These are phyloP conservation scores for Drosophila picticornis DNA, from an alignment of 2,888 invertebrate species.

Conservation along the genomic window DNA sequence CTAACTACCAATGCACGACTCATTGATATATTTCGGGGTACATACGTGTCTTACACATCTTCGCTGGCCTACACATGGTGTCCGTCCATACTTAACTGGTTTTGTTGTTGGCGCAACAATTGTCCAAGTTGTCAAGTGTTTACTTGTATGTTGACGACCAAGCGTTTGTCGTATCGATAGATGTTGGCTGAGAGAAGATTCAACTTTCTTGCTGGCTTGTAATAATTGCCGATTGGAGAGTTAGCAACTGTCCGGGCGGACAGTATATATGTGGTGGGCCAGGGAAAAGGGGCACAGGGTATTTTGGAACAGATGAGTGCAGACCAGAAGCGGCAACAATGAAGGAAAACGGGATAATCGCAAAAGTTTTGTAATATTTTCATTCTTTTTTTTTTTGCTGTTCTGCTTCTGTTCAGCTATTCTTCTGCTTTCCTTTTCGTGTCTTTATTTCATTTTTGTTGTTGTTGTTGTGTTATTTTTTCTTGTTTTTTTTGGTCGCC, in stretches of 20 bases:
- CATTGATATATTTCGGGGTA: background rate
- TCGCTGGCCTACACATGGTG: background rate
- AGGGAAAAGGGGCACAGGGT: background rate
- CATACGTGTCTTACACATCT: background rate
- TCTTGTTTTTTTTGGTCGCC: slow-evolving; percentile 30
- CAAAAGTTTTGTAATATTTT: slow-evolving; percentile 71
- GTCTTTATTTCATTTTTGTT: slow-evolving; percentile 10
- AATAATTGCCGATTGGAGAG: slow-evolving; percentile 36
- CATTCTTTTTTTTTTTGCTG: slow-evolving; percentile 62
- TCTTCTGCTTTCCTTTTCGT: slow-evolving; percentile 12
- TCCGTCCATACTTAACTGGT: background rate
- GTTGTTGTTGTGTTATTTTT: slow-evolving; percentile 3
- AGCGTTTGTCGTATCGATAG: slow-evolving; percentile 53
- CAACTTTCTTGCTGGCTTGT: slow-evolving; percentile 31
- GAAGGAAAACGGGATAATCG: slow-evolving; percentile 62
- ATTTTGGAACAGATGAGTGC: slow-evolving; percentile 7
- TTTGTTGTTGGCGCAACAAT: slow-evolving; percentile 57
- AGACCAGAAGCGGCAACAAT: slow-evolving; percentile 14
- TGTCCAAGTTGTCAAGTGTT: slow-evolving; percentile 52
- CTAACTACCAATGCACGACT: background rate
- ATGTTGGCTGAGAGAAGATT: slow-evolving; percentile 52
- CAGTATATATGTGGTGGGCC: background rate
- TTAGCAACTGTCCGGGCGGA: slow-evolving; percentile 1
- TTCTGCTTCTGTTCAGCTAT: slow-evolving; percentile 28
- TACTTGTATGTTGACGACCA: slow-evolving; percentile 39